A percentile compares a stretch with the other conserved stretches of the same genome.
Evolutionary conservation across 2,113 vertebrate species (phyloP).

Genomic region (Poicephalus meyeri): DNA sequence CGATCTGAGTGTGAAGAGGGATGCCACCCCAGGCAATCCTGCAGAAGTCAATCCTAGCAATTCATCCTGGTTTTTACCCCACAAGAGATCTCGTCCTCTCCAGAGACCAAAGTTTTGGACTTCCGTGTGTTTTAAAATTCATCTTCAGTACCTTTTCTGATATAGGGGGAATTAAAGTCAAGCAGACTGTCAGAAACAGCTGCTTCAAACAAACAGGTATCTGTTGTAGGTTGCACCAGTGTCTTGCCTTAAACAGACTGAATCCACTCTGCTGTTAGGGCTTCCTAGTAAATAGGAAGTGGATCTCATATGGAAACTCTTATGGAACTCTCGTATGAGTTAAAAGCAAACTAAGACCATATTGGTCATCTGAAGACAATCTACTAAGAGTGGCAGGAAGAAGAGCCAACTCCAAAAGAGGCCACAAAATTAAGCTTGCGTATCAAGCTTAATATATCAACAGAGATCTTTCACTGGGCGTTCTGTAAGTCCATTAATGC

Average conservation of each 20-base stretch:
- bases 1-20: neutral
- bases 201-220: neutral
- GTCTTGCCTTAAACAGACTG: neutral
- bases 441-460: neutral
- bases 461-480: neutral
- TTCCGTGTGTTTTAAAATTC: neutral
- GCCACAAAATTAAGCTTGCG: fast-evolving
- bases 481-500: neutral
- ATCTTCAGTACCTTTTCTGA: neutral
- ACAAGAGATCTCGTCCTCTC: neutral
- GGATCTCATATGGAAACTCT: neutral
- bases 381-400: neutral
- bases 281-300: neutral
- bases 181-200: neutral
- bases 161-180: neutral
- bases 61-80: neutral
- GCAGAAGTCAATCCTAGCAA: neutral
- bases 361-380: neutral
- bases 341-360: neutral
- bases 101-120: neutral
- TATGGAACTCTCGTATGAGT: neutral
- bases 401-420: neutral
- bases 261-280: neutral
- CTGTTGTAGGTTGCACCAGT: neutral
- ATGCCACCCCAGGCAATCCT: neutral